Conservation (phyloP, 23 tunicate genomes). For the Halocynthia roretzi region DNA sequence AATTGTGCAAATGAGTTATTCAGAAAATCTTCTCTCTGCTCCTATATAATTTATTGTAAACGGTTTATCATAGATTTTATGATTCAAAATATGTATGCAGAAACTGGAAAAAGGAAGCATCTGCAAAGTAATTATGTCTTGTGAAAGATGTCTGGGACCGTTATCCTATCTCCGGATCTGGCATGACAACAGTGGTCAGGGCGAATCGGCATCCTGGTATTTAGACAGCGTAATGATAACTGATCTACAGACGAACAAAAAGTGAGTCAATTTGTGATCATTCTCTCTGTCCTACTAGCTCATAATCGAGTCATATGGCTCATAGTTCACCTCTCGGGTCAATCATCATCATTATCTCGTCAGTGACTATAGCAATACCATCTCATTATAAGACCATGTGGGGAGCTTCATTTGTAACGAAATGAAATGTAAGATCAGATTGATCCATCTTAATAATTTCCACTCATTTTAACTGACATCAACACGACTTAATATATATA, state of each 20-base stretch:
- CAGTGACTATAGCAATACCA: too few species aligned
- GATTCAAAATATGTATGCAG: conserved; percentile 2
- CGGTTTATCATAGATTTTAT: background rate
- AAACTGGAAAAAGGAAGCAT: conserved; percentile 50
- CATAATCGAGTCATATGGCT: too few species aligned
- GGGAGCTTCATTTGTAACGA: too few species aligned
- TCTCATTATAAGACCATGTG: too few species aligned
- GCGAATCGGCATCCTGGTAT: conserved; percentile 54
- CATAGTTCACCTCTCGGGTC: too few species aligned
- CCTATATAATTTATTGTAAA: background rate
- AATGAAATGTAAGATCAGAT: too few species aligned
- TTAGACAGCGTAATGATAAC: conserved; percentile 46
- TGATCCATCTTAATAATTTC: too few species aligned
- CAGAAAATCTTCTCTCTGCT: too few species aligned
- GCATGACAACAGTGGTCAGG: conserved; percentile 79
- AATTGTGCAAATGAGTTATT: background rate
- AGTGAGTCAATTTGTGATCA: conserved; percentile 1
- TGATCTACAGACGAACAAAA: conserved; percentile 59
- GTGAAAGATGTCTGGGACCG: conserved; percentile 41
- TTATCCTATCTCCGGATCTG: conserved; percentile 49
- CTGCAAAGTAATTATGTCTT: conserved; percentile 44
- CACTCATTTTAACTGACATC: too few species aligned
- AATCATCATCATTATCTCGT: too few species aligned
- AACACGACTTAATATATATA: too few species aligned
- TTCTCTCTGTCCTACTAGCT: too few species aligned